Percentiles rank a stretch among this genome's conserved stretches.
Conservation (phyloP, 1,140 invertebrate species). For the Homalodisca vitripennis region DNA sequence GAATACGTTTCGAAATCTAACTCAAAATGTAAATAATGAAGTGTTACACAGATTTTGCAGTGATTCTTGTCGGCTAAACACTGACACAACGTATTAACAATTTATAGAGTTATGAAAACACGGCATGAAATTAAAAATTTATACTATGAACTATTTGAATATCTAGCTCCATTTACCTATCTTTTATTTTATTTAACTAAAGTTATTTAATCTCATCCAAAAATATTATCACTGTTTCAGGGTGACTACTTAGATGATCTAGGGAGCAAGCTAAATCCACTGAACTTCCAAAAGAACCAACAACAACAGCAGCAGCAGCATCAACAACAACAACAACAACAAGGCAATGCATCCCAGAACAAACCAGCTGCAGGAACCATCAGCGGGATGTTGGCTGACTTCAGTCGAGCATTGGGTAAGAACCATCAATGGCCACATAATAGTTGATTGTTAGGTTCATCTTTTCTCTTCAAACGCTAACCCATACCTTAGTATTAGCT, state of each 20-base stretch:
- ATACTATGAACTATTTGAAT: too few relatives aligned
- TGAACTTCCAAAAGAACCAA: slow-evolving; percentile 32
- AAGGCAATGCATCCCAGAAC: slow-evolving; percentile 33
- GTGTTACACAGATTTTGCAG: too few relatives aligned
- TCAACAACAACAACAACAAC: slow-evolving; percentile 33
- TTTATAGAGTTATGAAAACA: too few relatives aligned
- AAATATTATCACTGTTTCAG: too few relatives aligned
- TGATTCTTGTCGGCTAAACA: too few relatives aligned
- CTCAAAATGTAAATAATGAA: too few relatives aligned
- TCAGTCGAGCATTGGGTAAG: slow-evolving; percentile 53
- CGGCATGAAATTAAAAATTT: too few relatives aligned
- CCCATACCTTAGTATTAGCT: neutral
- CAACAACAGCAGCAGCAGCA: slow-evolving; percentile 31
- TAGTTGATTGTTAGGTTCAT: neutral
- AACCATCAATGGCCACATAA: neutral
- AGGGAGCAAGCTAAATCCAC: slow-evolving; percentile 24
- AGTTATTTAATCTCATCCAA: too few relatives aligned
- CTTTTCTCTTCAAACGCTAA: neutral
- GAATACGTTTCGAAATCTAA: too few relatives aligned
- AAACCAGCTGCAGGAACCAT: slow-evolving; percentile 45
- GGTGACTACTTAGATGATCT: slow-evolving; percentile 19
- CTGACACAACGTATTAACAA: too few relatives aligned
- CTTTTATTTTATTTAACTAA: too few relatives aligned
- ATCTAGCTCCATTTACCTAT: too few relatives aligned
- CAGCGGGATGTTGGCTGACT: slow-evolving; percentile 56